Evolutionary conservation across 30 jellyfish, hydroid and myxozoan species (phyloP), one percentile per base, ranked within the genome.

Genomic region (Turritopsis rubra): DNA sequence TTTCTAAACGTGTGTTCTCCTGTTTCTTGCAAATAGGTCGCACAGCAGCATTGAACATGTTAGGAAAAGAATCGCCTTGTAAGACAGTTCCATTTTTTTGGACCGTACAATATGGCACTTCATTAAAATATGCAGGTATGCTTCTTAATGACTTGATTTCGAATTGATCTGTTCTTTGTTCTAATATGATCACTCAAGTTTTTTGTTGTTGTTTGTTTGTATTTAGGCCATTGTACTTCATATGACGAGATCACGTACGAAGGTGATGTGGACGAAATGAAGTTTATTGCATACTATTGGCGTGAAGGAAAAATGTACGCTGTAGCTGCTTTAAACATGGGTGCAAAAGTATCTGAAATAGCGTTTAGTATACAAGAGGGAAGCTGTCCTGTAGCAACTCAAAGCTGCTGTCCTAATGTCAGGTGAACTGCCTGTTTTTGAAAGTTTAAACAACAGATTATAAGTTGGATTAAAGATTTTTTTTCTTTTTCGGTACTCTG

Each of bases 21-120:
- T n/a, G n/a, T n/a, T n/a, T n/a, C n/a, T n/a, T n/a, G 5, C 60
- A 41, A 41, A 41, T 41, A 85, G 92, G 92, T 23, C 87, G 92
- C 8, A 19, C 70, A 78, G 92, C 92, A 18, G 92, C 92, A n/a
- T 24, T 85, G 82, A 85, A 85, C 73, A 85, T 85, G 92, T 52
- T 85, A 7, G 92, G 90, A 19, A 77, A 85, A 41, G 52, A 85
- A 29, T 8, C 73, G 1, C 89, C 87, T 5, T 60, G 66, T 20
- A 66, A 8, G 1, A 85, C 89, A n/a, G 92, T 85, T 16, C 92
- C 92, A 1, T 85, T 76, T 8, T 85, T 85, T 68, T 85, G 92
- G 92, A 85, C 92, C 13, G 23, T 21, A 54, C 85, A 75, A 22
- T 85, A 25, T 85, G 92, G 92, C 53, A 85, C 52, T n/a, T 66